Conservation (phyloP, 1,140 invertebrate species). For the Lethrus apterus region DNA sequence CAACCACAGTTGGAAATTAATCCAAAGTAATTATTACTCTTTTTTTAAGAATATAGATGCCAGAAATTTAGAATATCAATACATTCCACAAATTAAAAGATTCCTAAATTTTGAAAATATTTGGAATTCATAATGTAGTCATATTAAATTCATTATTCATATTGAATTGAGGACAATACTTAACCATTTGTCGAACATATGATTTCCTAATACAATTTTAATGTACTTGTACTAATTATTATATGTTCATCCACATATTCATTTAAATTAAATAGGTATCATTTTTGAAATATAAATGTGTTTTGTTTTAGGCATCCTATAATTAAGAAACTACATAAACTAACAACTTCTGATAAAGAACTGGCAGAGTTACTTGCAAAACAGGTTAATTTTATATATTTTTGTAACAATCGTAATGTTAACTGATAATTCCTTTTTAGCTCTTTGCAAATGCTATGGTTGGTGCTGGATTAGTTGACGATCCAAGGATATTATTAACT, state of each 20-base stretch:
- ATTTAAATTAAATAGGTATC: too few relatives aligned
- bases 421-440: constrained; percentile 43
- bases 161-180: too few relatives aligned
- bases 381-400: constrained; percentile 53
- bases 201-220: too few relatives aligned
- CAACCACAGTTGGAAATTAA: constrained; percentile 93
- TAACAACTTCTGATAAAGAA: constrained; percentile 67
- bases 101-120: not conserved
- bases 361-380: constrained; percentile 78
- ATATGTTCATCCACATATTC: too few relatives aligned
- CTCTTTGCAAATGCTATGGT: constrained; percentile 93
- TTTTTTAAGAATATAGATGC: constrained; percentile 7
- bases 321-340: constrained; percentile 77
- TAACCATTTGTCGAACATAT: too few relatives aligned
- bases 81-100: constrained; percentile 5
- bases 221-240: too few relatives aligned
- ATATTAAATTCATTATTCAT: not conserved
- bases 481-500: constrained; percentile 74
- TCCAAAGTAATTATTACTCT: constrained; percentile 57
- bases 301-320: constrained; percentile 69
- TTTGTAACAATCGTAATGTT: constrained; percentile 3
- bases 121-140: not conserved
- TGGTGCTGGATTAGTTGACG: constrained; percentile 87
- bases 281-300: not conserved
- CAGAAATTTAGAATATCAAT: not conserved